A percentile compares a stretch with the other conserved stretches of the same genome.
Conservation (phyloP, 2,797 vertebrate species). For the Ceyx erithaca region DNA sequence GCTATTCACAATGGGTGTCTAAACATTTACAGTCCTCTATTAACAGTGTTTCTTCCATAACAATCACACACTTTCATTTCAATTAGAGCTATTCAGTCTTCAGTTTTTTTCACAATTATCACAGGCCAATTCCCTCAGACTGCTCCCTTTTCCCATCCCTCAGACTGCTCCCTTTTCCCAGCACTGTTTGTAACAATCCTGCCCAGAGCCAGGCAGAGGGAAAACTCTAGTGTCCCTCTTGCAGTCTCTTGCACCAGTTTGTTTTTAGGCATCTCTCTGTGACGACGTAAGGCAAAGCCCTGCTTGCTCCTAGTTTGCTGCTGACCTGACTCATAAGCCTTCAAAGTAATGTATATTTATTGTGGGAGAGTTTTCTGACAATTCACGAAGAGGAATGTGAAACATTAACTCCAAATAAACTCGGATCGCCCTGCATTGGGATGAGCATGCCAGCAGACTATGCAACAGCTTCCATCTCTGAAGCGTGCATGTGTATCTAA, state of each 20-base stretch:
- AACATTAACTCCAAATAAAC: constrained; percentile 29
- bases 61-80: constrained; percentile 80
- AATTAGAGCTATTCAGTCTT: constrained; percentile 80
- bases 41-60: constrained; percentile 73
- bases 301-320: constrained; percentile 21
- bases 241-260: not conserved
- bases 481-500: not conserved
- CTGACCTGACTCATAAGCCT: constrained; percentile 52
- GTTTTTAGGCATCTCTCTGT: constrained; percentile 22
- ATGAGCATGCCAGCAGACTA: not conserved
- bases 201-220: constrained; percentile 39
- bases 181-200: constrained; percentile 54
- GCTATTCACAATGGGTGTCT: constrained; percentile 78
- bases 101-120: constrained; percentile 70
- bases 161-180: constrained; percentile 64
- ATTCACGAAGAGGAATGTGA: not conserved
- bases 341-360: constrained; percentile 53
- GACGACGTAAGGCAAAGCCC: constrained; percentile 31
- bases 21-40: constrained; percentile 82
- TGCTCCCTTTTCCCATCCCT: constrained; percentile 66
- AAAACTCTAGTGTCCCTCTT: constrained; percentile 36
- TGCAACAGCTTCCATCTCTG: not conserved
- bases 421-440: not conserved
- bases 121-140: constrained; percentile 70
- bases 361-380: constrained; percentile 20